These are phyloP conservation scores for Nansenia antarctica DNA, from an alignment of 2,113 vertebrate species.

Conservation along the genomic window DNA sequence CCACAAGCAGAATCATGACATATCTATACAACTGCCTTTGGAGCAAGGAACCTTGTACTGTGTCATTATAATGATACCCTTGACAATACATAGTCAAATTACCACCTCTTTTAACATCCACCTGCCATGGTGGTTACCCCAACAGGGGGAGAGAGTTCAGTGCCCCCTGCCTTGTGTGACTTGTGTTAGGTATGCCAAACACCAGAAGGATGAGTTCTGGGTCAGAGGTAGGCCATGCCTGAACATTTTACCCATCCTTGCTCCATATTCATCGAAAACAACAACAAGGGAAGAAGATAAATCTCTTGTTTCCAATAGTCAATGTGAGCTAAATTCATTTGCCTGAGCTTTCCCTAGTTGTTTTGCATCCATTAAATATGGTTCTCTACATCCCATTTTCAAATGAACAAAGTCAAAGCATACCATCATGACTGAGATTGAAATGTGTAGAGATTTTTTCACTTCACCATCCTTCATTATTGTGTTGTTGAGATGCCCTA, in stretches of 20 bases:
- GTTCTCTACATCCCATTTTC: too few species aligned
- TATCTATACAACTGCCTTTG: not conserved
- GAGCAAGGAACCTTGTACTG: not conserved
- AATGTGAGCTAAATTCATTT: constrained; percentile 38
- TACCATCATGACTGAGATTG: not conserved
- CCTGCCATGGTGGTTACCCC: not conserved
- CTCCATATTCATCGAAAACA: constrained; percentile 51
- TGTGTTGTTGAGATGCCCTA: not conserved
- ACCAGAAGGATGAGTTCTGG: constrained; percentile 49
- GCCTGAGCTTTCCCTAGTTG: too few species aligned
- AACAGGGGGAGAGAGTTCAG: not conserved
- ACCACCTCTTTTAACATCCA: not conserved
- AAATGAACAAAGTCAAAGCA: not conserved
- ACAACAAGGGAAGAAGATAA: not conserved
- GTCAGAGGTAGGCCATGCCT: constrained; percentile 34
- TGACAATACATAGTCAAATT: not conserved
- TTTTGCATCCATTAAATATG: too few species aligned
- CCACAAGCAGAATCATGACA: not conserved
- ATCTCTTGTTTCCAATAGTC: constrained; percentile 2
- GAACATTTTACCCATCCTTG: constrained; percentile 8
- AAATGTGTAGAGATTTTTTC: not conserved
- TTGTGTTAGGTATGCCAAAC: constrained; percentile 16
- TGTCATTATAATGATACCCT: not conserved
- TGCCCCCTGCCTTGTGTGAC: not conserved
- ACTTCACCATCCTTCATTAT: not conserved